Conservation (phyloP, 2,113 vertebrate species). For the Nycticebus coucang region DNA sequence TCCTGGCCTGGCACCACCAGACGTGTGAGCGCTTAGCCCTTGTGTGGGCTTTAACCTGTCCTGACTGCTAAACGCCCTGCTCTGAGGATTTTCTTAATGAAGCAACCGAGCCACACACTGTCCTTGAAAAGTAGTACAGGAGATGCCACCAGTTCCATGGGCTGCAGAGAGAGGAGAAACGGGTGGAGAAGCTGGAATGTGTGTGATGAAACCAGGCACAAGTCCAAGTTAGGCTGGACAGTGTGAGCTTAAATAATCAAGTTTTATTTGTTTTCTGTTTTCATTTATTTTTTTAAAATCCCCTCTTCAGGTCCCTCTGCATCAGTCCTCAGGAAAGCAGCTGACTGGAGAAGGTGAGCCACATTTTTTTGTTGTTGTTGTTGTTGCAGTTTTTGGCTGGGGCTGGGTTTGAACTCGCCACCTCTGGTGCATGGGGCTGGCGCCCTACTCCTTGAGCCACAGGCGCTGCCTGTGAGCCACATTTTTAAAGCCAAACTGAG, state of each 20-base stretch:
- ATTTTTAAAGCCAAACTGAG: constrained; percentile 2
- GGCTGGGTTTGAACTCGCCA: too few relatives aligned
- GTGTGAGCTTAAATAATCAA: background rate
- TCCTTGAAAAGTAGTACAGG: constrained; percentile 40
- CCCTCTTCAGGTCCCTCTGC: background rate
- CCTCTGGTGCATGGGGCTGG: too few relatives aligned
- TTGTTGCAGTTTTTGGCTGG: too few relatives aligned
- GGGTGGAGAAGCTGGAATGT: background rate
- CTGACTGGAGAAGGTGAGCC: background rate
- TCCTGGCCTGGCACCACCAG: background rate
- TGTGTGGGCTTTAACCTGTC: background rate
- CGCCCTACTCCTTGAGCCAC: too few relatives aligned
- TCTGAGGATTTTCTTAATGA: constrained; percentile 41
- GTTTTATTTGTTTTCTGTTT: background rate
- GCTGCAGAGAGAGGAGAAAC: background rate
- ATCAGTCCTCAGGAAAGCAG: background rate
- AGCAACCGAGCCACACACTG: background rate
- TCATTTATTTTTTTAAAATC: background rate
- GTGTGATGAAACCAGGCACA: background rate
- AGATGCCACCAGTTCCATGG: background rate
- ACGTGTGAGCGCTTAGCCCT: background rate
- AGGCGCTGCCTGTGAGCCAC: background rate
- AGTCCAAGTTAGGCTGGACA: background rate
- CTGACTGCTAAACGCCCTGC: background rate
- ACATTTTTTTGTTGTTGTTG: background rate